Conservation (phyloP, 2,113 vertebrate genomes). For the Excalfactoria chinensis region DNA sequence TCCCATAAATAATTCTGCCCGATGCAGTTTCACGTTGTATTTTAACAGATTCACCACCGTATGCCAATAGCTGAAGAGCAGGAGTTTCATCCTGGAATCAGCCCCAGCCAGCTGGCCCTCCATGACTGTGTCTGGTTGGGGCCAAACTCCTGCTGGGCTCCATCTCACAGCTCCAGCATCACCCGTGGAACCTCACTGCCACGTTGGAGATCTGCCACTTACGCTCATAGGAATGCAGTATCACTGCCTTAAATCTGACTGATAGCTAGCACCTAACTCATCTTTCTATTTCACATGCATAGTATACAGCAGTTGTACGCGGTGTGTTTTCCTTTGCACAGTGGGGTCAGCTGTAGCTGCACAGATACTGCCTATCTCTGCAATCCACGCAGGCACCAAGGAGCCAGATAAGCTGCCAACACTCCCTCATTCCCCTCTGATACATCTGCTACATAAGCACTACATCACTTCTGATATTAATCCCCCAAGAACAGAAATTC, state of each 20-base stretch:
- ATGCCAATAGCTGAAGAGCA: not conserved
- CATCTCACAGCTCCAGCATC: accelerated
- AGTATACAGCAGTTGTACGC: not conserved
- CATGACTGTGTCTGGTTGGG: accelerated
- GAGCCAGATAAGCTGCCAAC: not conserved
- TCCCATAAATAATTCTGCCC: not conserved
- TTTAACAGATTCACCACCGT: not conserved
- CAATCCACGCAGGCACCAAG: not conserved
- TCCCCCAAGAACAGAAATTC: not conserved
- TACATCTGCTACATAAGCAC: not conserved
- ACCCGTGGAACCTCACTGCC: not conserved
- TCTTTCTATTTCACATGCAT: not conserved
- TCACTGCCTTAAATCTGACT: not conserved
- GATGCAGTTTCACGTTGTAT: not conserved
- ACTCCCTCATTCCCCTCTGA: not conserved
- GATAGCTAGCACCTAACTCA: not conserved
- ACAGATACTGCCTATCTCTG: not conserved
- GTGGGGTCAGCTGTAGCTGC: not conserved
- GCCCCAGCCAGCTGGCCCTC: no score
- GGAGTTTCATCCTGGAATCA: not conserved
- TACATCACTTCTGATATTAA: not conserved
- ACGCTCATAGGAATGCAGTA: no score
- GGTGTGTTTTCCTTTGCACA: not conserved
- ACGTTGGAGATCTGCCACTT: not conserved
- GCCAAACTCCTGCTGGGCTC: not conserved